Base-by-base conservation (phyloP, 2,113 vertebrate genomes). In the Lophochroa leadbeateri region DNA sequence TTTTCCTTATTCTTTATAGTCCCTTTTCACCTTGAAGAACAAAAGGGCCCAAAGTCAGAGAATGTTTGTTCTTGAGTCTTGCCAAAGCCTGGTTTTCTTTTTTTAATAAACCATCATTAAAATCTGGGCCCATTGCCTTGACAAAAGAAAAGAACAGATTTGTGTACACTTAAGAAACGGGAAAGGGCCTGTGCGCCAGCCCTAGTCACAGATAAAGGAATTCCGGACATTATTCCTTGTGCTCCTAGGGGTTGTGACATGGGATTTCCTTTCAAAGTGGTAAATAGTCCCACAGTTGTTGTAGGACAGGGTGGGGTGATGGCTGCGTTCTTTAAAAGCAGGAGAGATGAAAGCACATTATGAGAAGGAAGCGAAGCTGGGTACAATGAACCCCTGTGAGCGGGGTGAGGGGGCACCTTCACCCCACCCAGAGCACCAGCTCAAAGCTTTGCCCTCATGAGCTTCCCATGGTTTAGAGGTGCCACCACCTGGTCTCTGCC, bases 201-300 rank as follows among this genome's bases (percentile, higher is more conserved):
- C 70, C 96, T 63, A 91, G 77, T 86, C 93, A 88, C 92, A 98
- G 97, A 98, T 97, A 93, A 97, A 98, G 98, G 98, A 99, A 98
- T 99, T 99, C 98, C 98, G 95, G 94, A 96, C 92, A 98, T 98
- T 98, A 98, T 98, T 97, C 68, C 95, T 90, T 21, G 71, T 88
- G 86, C 97, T 97, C 97, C 49, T 74, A 90, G 97, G 98, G 97
- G 96, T 94, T 96, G 96, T 93, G 95, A 97, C 96, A 95, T 94
- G 95, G 95, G 97, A 97, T 98, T 98, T 98, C 98, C 98, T 97
- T 91, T 96, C 92, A 5, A 49, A 92, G 89, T 85, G 94, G 96
- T 97, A 97, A 97, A 97, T 96, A 97, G 94, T 91, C 69, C 64
- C 11, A 41, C 69, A 57, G 85, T 92, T 94, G 77, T 64, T 89